Evolutionary conservation across 2,113 vertebrate genomes (phyloP).

Genomic region (Rhagologus leucostigma): DNA sequence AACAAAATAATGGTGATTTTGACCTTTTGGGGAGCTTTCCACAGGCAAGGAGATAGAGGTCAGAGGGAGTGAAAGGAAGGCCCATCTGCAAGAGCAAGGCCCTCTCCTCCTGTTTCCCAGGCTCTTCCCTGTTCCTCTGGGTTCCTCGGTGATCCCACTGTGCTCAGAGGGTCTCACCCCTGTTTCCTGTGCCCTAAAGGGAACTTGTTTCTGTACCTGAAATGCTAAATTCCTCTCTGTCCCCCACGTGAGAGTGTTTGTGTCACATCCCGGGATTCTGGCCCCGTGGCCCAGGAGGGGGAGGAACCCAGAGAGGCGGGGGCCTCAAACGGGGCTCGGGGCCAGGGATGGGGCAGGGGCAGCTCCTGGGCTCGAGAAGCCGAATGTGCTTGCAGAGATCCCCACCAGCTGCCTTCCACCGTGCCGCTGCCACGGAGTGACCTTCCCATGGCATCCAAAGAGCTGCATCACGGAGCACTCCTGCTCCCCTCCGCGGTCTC

Average conservation of each 20-base stretch:
- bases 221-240: no score
- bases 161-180: not conserved
- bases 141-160: not conserved
- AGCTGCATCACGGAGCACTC: not conserved
- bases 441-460: fast-evolving
- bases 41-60: not conserved
- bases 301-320: not conserved
- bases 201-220: not conserved
- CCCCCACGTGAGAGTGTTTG: fast-evolving
- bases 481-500: not conserved
- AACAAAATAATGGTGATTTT: not conserved
- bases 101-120: not conserved
- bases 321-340: not conserved
- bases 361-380: no score
- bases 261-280: not conserved
- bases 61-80: not conserved
- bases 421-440: not conserved
- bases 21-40: not conserved
- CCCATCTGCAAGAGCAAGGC: not conserved
- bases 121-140: not conserved
- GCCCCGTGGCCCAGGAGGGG: not conserved
- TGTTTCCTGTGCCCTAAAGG: not conserved
- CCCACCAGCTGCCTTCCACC: not conserved
- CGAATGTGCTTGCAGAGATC: not conserved
- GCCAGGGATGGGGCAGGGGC: not conserved